These are phyloP conservation scores for Hipposideros larvatus DNA, from an alignment of 2,797 vertebrate species.

Conservation along the genomic window DNA sequence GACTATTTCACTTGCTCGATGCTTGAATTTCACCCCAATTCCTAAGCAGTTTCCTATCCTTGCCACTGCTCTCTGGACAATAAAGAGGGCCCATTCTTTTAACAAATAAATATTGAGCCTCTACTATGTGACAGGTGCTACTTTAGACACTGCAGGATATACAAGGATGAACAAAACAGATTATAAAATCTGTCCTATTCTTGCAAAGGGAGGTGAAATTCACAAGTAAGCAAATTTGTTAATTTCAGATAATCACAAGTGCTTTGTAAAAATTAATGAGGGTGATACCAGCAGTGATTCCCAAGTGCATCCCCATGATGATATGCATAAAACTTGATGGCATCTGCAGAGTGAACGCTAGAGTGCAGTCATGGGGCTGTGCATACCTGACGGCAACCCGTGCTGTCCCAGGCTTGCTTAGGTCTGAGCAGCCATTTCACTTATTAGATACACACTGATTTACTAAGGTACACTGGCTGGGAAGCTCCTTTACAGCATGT, in stretches of 20 bases:
- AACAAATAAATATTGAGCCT: neutral
- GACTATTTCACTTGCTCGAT: neutral
- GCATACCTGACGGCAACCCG: neutral
- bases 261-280: neutral
- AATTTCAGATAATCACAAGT: neutral
- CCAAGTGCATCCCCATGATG: neutral
- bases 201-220: neutral
- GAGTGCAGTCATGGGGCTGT: neutral
- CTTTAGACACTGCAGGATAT: neutral
- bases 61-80: neutral
- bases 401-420: neutral
- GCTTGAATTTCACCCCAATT: conserved; percentile 32
- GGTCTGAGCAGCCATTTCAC: neutral
- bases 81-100: neutral
- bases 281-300: neutral
- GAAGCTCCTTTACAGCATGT: neutral
- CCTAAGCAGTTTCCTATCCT: neutral
- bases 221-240: neutral
- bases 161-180: neutral
- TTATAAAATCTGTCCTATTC: neutral
- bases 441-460: neutral
- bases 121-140: neutral
- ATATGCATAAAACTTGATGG: neutral
- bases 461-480: neutral
- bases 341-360: neutral